A percentile compares a stretch with the other conserved stretches of the same genome.
phyloP scores from a whole-genome alignment of 2,113 vertebrate species.

The Chlorocebus sabaeus region DNA sequence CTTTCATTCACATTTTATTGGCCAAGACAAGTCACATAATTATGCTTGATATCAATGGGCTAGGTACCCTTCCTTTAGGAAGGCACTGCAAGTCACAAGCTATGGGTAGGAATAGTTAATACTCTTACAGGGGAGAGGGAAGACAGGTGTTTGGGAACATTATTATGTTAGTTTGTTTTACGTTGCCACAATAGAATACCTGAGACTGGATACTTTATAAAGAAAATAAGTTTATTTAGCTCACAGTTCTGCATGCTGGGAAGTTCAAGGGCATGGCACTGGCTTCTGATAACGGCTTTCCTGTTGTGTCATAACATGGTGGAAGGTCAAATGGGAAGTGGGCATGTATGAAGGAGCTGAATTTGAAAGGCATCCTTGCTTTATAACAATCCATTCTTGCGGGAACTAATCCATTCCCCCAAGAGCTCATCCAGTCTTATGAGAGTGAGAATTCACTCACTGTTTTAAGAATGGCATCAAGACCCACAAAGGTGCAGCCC shows the following conservation, averaged over 20 bases:
- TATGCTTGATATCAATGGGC: neutral
- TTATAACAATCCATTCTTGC: neutral
- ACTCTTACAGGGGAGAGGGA: neutral
- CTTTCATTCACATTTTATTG: neutral
- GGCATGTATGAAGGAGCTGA: neutral
- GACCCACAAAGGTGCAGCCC: neutral
- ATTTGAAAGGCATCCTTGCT: neutral
- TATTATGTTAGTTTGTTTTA: neutral
- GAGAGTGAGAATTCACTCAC: neutral
- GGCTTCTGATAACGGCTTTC: neutral
- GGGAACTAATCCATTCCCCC: neutral
- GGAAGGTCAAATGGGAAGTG: neutral
- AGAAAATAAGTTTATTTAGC: neutral
- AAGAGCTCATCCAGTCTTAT: neutral
- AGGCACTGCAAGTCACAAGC: neutral
- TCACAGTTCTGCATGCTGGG: neutral
- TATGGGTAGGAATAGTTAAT: neutral
- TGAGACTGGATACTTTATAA: neutral
- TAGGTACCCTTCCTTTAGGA: neutral
- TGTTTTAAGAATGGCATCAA: neutral
- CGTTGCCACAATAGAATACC: neutral
- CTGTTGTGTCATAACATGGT: neutral
- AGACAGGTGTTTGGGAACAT: neutral
- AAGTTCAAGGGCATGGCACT: neutral
- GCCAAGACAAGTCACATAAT: neutral